These are phyloP conservation scores for Zaprionus lachaisei DNA, from an alignment of 1,140 invertebrate species.

Conservation along the genomic window DNA sequence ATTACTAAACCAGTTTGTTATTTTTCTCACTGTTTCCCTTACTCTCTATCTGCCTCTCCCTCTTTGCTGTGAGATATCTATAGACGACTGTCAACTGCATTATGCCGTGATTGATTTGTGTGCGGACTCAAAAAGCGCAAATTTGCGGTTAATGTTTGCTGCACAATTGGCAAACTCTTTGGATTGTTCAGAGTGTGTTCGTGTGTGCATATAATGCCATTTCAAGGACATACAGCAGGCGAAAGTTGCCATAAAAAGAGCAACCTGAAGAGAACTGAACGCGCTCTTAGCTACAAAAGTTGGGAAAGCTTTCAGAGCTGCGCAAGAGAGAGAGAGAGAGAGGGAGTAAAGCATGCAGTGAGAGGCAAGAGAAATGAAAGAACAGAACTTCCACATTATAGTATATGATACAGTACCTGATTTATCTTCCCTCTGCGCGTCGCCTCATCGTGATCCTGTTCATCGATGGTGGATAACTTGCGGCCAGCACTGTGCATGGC, in stretches of 20 bases:
- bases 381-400: background rate
- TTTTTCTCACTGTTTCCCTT: no score
- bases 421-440: constrained; percentile 64
- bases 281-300: constrained; percentile 1
- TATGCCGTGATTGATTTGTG: constrained; percentile 5
- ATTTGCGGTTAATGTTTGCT: constrained; percentile 11
- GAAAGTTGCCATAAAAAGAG: constrained; percentile 31
- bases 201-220: background rate
- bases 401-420: constrained; percentile 48
- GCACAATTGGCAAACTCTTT: background rate
- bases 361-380: background rate
- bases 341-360: background rate
- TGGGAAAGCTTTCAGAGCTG: background rate
- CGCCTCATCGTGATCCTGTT: constrained; percentile 66
- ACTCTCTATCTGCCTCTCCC: background rate
- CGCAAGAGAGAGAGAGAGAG: background rate
- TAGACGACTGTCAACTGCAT: background rate
- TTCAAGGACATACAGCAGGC: constrained; percentile 19
- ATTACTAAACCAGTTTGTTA: background rate
- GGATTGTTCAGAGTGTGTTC: background rate
- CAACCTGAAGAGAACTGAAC: background rate
- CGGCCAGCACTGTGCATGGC: constrained; percentile 30
- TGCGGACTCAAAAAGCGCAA: constrained; percentile 3
- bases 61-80: background rate
- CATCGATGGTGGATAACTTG: constrained; percentile 69